A percentile compares a stretch with the other conserved stretches of the same genome.
phyloP scores from a whole-genome alignment of 2,797 vertebrate genomes.

The Melanogrammus aeglefinus region DNA sequence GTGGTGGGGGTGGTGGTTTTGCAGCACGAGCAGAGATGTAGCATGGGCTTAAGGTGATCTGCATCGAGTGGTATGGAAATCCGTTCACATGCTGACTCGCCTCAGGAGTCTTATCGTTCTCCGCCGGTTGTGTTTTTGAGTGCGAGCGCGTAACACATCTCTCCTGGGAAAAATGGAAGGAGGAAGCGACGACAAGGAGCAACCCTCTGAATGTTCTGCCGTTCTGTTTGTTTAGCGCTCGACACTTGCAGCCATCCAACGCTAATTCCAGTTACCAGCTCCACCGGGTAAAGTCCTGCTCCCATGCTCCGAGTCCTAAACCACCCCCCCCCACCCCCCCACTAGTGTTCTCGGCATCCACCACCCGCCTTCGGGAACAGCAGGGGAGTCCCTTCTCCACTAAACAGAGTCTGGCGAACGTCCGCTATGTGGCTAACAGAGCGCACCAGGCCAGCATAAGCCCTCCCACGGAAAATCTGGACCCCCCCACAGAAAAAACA shows the following conservation, averaged over 20 bases:
- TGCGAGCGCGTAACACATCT: slow-evolving; percentile 26
- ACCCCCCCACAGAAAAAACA: neutral
- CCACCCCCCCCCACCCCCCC: slow-evolving; percentile 2
- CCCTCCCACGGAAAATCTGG: neutral
- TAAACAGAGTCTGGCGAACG: neutral
- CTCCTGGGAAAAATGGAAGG: slow-evolving; percentile 25
- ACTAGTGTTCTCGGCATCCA: slow-evolving; percentile 9
- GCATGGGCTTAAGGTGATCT: slow-evolving; percentile 39
- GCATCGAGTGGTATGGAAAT: slow-evolving; percentile 36
- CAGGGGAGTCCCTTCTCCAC: neutral
- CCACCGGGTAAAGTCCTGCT: slow-evolving; percentile 9
- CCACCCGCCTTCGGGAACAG: neutral
- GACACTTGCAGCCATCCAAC: slow-evolving; percentile 12
- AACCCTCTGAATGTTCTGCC: slow-evolving; percentile 35
- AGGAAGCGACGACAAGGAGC: slow-evolving; percentile 14
- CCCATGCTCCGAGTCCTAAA: neutral
- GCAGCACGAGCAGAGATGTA: slow-evolving; percentile 41
- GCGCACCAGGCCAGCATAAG: neutral
- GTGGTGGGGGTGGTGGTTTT: neutral
- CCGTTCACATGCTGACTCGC: slow-evolving; percentile 46
- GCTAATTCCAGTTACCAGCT: slow-evolving; percentile 9
- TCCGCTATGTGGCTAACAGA: neutral
- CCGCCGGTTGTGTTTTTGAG: slow-evolving; percentile 44
- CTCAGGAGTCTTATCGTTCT: slow-evolving; percentile 49
- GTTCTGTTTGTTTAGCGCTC: slow-evolving; percentile 24